Base-by-base conservation (phyloP, 2,797 vertebrate species). In the Aplochiton taeniatus region DNA sequence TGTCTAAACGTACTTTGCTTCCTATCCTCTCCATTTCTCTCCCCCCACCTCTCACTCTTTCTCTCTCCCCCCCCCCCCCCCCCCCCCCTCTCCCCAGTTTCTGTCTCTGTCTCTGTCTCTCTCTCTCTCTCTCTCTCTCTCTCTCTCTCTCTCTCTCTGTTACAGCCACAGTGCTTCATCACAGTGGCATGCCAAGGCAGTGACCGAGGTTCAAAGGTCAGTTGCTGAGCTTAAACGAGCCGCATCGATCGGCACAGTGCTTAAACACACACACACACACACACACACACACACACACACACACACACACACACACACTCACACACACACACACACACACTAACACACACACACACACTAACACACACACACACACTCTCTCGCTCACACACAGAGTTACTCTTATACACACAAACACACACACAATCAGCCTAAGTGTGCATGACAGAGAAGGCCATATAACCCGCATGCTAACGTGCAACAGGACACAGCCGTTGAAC, bases 91-190 rank as follows among this genome's bases (percentile, higher is more conserved):
- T 66, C 63, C 64, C 72, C 10, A 0, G 68, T 64, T 60, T n/a
- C 17, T 70, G 14, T 53, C 75, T 74, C 65, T 46, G 61, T 72
- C 70, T 20, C 65, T 65, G 61, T 53, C 58, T 66, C 69, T 51
- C 67, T 72, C 72, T 57, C 54, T 56, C 16, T 70, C 70, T 63
- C 59, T 84, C 73, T 84, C 78, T 78, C 77, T 69, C 48, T 53
- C 81, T 76, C 82, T 80, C 68, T 74, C 80, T 80, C 77, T 58
- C 50, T 18, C 75, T 73, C 77, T 83, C 74, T 77, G 72, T 56
- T 8, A 46, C 66, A 52, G 63, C 61, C 62, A 71, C 69, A 66
- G 60, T 62, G 57, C 61, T 65, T 53, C 49, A 66, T 68, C 64
- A 41, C 41, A 50, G 65, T 16, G 48, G 51, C 13, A 8, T 44